Evolutionary conservation across 2,113 vertebrate species (phyloP).

Genomic region (Centrocercus urophasianus): DNA sequence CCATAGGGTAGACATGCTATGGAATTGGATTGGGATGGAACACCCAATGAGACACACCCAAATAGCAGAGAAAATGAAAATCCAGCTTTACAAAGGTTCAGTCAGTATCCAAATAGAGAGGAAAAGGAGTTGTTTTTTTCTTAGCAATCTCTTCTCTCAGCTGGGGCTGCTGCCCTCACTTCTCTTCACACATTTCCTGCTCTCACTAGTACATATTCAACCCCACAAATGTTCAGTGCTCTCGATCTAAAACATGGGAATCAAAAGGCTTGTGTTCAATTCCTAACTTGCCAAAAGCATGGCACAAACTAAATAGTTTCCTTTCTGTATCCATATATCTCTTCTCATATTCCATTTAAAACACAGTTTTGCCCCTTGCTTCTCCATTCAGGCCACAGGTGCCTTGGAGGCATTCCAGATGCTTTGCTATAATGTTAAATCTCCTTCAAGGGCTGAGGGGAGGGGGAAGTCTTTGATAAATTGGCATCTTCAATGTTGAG

Average conservation of each 20-base stretch:
- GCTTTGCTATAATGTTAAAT: not conserved
- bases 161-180: not conserved
- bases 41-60: constrained; percentile 28
- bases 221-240: not conserved
- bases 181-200: not conserved
- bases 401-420: not conserved
- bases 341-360: not conserved
- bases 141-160: not conserved
- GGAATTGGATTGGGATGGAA: constrained; percentile 3
- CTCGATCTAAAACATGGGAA: not conserved
- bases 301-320: not conserved
- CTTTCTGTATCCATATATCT: not conserved
- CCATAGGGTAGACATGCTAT: not conserved
- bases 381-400: not conserved
- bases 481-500: not conserved
- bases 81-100: not conserved
- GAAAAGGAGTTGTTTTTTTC: not conserved
- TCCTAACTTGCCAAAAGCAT: not conserved
- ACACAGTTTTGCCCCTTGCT: not conserved
- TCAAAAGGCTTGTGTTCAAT: not conserved
- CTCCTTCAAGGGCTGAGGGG: not conserved
- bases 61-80: constrained; percentile 39
- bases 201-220: not conserved
- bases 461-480: not conserved
- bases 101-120: not conserved